phyloP scores from a whole-genome alignment of 2,888 invertebrate genomes.

The Cosmia pyralina region DNA sequence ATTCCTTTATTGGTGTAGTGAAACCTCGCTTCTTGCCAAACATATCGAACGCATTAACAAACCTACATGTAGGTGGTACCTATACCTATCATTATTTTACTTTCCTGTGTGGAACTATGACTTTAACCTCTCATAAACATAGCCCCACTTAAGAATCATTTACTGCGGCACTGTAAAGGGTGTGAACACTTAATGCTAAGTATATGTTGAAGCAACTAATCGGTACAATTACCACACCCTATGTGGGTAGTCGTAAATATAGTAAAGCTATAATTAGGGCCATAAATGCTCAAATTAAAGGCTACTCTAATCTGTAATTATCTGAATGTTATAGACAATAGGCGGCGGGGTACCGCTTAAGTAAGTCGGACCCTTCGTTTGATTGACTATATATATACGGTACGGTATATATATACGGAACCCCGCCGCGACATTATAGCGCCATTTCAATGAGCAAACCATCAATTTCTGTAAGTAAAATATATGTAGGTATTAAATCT shows the following conservation, averaged over 20 bases:
- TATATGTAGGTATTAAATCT: too few species aligned
- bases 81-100: neutral
- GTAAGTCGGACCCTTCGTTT: too few species aligned
- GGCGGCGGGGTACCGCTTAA: too few species aligned
- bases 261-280: constrained; percentile 24
- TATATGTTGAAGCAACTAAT: constrained; percentile 35
- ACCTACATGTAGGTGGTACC: neutral
- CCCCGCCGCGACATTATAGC: too few species aligned
- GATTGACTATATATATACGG: too few species aligned
- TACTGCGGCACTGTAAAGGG: constrained; percentile 11
- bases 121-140: constrained; percentile 7
- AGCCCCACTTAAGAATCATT: constrained; percentile 28
- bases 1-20: too few species aligned
- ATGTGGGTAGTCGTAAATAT: constrained; percentile 40
- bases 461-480: too few species aligned
- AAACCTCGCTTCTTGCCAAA: too few species aligned
- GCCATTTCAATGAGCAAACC: too few species aligned
- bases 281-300: constrained; percentile 16
- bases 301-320: constrained; percentile 8
- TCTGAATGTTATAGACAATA: neutral
- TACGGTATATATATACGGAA: too few species aligned
- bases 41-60: too few species aligned
- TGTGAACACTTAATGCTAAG: constrained; percentile 33
- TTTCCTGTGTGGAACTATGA: neutral
- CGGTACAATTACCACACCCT: constrained; percentile 49